Percentiles rank a stretch among this genome's conserved stretches.
Evolutionary conservation across 2,888 invertebrate species (phyloP).

Genomic region (Actias luna): DNA sequence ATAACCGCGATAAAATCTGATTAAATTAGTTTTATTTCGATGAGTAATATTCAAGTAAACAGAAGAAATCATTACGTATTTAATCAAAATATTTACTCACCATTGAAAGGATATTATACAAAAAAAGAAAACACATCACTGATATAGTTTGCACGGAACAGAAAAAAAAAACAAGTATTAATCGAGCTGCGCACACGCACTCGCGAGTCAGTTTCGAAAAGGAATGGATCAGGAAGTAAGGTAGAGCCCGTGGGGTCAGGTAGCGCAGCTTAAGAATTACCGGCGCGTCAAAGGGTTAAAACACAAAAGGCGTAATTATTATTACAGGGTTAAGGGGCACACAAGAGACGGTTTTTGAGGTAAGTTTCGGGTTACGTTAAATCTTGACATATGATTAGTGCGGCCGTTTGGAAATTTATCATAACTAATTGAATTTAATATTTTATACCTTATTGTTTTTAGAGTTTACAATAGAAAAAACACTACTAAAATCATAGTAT

Average conservation of each 20-base stretch:
- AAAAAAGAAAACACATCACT: not conserved
- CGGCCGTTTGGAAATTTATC: slow-evolving; percentile 27
- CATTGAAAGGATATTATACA: not conserved
- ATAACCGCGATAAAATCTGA: no score
- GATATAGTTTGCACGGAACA: not conserved
- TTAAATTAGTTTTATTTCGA: no score
- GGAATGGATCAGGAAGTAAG: slow-evolving; percentile 78
- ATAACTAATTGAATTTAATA: not conserved
- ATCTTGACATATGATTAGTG: slow-evolving; percentile 60
- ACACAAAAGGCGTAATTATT: slow-evolving; percentile 75
- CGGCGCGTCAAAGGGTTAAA: slow-evolving; percentile 77
- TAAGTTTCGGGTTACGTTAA: slow-evolving; percentile 62
- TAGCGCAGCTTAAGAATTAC: slow-evolving; percentile 75
- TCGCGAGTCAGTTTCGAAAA: slow-evolving; percentile 61
- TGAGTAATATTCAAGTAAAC: not conserved
- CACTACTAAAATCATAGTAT: no score
- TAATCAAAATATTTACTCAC: not conserved
- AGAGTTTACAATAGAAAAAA: slow-evolving; percentile 10
- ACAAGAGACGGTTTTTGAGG: slow-evolving; percentile 58
- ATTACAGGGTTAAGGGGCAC: slow-evolving; percentile 67
- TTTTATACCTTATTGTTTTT: not conserved
- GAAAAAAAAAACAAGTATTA: slow-evolving; percentile 26
- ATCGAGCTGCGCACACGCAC: slow-evolving; percentile 71
- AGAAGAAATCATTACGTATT: not conserved
- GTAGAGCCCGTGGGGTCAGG: slow-evolving; percentile 69